These are phyloP conservation scores for Drosophila baimaii DNA, from an alignment of 1,140 invertebrate genomes.

Conservation along the genomic window DNA sequence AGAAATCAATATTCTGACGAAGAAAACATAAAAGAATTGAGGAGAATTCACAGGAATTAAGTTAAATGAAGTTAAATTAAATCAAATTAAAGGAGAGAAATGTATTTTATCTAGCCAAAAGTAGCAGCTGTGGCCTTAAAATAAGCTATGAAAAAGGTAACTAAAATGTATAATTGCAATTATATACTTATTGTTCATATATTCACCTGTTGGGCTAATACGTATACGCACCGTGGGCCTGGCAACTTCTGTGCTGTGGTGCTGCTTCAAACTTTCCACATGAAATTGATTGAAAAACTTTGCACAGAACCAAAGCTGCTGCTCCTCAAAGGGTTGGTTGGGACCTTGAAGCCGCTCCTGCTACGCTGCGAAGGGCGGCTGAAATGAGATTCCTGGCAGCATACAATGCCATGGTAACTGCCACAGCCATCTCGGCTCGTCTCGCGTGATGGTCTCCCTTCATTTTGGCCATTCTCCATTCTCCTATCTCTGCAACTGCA, in stretches of 20 bases:
- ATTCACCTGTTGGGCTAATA: conserved; percentile 55
- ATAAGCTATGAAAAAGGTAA: too few relatives aligned
- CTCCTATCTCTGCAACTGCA: conserved; percentile 6
- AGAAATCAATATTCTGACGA: conserved; percentile 8
- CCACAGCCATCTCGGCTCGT: not conserved
- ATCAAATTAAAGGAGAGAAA: not conserved
- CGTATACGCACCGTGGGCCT: conserved; percentile 34
- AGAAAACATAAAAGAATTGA: not conserved
- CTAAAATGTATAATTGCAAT: conserved; percentile 1
- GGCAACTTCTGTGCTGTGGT: conserved; percentile 24
- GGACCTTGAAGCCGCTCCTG: conserved; percentile 3
- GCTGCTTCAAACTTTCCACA: conserved; percentile 59
- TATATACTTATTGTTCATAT: not conserved
- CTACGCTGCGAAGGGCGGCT: conserved; percentile 8
- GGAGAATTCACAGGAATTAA: too few relatives aligned
- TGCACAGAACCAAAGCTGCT: conserved; percentile 8
- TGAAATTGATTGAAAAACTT: conserved; percentile 77
- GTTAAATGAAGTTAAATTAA: not conserved
- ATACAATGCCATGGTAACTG: conserved; percentile 34
- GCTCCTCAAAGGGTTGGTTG: conserved; percentile 24
- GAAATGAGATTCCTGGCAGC: conserved; percentile 29
- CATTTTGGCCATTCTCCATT: conserved; percentile 31
- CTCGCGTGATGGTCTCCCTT: conserved; percentile 4
- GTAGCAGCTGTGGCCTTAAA: not conserved
- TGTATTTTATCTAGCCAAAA: too few relatives aligned